Conservation (phyloP, 2,797 vertebrate species). For the Spinus pinus region DNA sequence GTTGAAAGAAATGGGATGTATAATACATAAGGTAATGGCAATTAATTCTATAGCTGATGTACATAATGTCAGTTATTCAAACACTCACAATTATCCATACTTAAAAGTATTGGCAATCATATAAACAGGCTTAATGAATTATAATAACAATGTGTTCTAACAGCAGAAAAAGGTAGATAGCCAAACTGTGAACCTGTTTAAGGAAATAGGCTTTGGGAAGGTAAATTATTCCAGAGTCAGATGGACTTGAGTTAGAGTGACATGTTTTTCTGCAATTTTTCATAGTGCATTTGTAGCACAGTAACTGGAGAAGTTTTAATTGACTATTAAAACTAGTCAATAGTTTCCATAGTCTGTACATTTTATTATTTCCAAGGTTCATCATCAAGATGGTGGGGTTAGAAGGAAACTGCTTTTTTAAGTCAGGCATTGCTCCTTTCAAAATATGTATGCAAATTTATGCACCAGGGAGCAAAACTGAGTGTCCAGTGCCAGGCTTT, state of each 20-base stretch:
- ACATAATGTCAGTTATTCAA: constrained; percentile 11
- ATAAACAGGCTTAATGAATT: constrained; percentile 14
- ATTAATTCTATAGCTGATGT: neutral
- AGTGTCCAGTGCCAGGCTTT: constrained; percentile 18
- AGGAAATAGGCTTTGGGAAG: neutral
- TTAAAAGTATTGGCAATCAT: constrained; percentile 17
- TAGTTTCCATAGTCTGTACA: neutral
- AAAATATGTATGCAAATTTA: constrained; percentile 42
- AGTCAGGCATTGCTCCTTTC: constrained; percentile 21
- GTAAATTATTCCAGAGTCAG: neutral
- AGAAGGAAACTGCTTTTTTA: constrained; percentile 28
- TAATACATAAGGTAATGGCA: neutral
- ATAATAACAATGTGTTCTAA: neutral
- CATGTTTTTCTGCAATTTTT: neutral
- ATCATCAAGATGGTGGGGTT: neutral
- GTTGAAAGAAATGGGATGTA: constrained; percentile 11
- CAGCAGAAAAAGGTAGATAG: neutral
- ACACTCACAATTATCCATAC: neutral
- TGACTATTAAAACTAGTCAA: neutral
- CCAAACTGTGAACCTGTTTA: neutral
- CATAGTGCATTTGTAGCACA: neutral
- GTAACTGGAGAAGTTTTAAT: neutral
- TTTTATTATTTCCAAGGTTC: neutral
- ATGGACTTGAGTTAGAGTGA: neutral
- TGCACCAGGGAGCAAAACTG: neutral